These are phyloP conservation scores for Odontamblyopus rebecca DNA, from an alignment of 2,797 vertebrate species.

Conservation along the genomic window DNA sequence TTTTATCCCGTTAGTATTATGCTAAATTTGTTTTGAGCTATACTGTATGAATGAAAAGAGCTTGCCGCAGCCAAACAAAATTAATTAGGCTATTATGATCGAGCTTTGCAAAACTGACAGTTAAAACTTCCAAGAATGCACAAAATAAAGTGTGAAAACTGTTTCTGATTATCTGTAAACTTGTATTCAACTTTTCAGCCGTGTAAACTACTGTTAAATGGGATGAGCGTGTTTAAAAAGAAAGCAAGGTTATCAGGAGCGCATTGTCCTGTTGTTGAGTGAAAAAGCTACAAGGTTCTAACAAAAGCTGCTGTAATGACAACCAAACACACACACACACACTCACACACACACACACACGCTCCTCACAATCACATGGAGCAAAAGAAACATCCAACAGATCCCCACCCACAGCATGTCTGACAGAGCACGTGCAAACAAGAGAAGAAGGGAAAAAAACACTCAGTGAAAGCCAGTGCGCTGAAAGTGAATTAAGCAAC, in stretches of 20 bases:
- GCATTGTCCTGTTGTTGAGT: background rate
- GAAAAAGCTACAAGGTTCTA: background rate
- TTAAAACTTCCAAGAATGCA: background rate
- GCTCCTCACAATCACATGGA: constrained; percentile 56
- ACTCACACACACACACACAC: constrained; percentile 30
- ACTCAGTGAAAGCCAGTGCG: constrained; percentile 5
- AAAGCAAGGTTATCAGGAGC: background rate
- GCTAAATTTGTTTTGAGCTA: no score
- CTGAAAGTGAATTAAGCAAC: constrained; percentile 65
- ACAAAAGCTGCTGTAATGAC: constrained; percentile 25
- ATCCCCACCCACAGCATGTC: constrained; percentile 31
- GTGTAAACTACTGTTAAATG: background rate
- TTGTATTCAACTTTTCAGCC: constrained; percentile 1
- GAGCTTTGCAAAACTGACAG: background rate
- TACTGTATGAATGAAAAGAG: no score
- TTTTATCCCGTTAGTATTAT: no score
- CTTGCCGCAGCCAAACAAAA: no score
- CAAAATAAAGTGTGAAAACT: background rate
- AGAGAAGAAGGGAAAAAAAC: background rate
- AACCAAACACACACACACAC: constrained; percentile 30
- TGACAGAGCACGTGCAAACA: constrained; percentile 46
- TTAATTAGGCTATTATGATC: background rate
- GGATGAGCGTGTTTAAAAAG: background rate
- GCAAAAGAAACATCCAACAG: constrained; percentile 41
- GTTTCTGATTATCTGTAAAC: background rate